Conservation (phyloP, 2,797 vertebrate genomes). For the Taenioides sp. region DNA sequence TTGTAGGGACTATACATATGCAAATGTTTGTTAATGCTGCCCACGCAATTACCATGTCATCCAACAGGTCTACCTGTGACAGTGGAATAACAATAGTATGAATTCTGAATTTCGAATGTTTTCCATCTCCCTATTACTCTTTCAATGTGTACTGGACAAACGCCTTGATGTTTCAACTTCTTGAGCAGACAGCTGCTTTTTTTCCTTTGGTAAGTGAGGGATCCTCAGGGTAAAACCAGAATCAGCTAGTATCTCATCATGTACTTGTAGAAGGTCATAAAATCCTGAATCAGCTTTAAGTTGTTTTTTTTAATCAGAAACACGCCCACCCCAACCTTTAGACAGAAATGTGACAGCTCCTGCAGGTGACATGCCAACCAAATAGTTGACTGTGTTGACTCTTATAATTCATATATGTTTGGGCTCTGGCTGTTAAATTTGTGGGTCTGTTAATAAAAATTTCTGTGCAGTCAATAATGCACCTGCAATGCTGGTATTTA, state of each 20-base stretch:
- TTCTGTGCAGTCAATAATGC: neutral
- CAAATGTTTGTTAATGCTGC: neutral
- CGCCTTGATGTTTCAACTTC: neutral
- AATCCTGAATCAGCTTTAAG: slow-evolving; percentile 2
- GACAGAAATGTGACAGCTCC: slow-evolving; percentile 14
- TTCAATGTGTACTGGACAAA: neutral
- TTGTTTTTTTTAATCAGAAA: neutral
- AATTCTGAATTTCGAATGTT: slow-evolving; percentile 2
- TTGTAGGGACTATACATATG: too few relatives aligned
- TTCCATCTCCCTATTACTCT: slow-evolving; percentile 13
- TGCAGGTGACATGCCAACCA: slow-evolving; percentile 14
- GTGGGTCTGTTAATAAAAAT: neutral
- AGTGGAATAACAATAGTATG: slow-evolving; percentile 8
- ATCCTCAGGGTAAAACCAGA: neutral
- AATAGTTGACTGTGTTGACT: slow-evolving; percentile 14
- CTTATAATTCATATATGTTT: slow-evolving; percentile 13
- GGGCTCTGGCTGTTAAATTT: neutral
- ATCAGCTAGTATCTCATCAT: neutral
- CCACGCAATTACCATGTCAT: slow-evolving; percentile 12
- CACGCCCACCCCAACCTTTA: slow-evolving; percentile 6
- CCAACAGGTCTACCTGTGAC: slow-evolving; percentile 5
- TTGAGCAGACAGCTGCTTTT: neutral
- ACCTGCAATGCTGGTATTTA: neutral
- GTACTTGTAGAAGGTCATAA: neutral
- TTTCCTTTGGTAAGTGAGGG: neutral